phyloP scores from a whole-genome alignment of 2,113 vertebrate genomes.

The Propithecus coquereli region DNA sequence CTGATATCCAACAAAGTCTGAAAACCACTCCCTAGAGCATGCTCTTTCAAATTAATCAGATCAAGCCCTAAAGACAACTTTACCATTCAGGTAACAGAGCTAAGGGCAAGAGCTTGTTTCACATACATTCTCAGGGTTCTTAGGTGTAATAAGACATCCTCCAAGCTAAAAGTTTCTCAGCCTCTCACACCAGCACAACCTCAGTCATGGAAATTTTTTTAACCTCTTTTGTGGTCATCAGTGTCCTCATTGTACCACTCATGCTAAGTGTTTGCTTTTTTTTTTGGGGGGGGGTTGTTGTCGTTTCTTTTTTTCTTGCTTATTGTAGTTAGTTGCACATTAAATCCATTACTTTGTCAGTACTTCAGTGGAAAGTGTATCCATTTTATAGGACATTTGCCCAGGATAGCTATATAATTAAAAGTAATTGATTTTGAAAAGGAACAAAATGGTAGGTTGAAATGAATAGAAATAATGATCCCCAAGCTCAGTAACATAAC shows the following conservation, averaged over 20 bases:
- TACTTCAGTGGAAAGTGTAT: neutral
- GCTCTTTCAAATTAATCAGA: neutral
- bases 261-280: neutral
- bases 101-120: neutral
- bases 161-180: neutral
- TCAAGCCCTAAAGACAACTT: neutral
- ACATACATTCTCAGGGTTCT: neutral
- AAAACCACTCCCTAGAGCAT: neutral
- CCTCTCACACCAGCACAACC: neutral
- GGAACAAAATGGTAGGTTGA: neutral
- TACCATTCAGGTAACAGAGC: neutral
- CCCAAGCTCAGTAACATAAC: neutral
- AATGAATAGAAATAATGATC: neutral
- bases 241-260: neutral
- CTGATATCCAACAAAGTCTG: neutral
- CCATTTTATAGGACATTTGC: constrained; percentile 19
- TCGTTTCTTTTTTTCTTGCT: neutral
- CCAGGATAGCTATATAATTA: constrained; percentile 31
- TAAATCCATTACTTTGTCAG: constrained; percentile 13
- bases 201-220: neutral
- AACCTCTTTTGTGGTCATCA: neutral
- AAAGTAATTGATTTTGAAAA: constrained; percentile 55
- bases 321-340: neutral
- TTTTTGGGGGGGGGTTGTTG: neutral
- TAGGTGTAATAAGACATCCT: neutral